phyloP scores from a whole-genome alignment of 2,888 invertebrate species.

The Timema cristinae region DNA sequence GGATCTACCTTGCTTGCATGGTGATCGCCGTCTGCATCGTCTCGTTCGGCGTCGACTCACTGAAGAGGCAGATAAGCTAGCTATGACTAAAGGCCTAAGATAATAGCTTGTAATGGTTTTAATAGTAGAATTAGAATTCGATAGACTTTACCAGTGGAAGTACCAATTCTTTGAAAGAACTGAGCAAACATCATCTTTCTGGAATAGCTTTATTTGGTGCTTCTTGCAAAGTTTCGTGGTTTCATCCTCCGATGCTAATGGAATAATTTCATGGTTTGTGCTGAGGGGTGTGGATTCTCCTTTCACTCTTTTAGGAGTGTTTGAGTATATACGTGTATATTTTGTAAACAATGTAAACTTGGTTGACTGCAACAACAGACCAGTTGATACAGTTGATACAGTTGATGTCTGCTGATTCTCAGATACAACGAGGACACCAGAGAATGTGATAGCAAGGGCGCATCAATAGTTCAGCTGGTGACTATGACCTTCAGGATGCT shows the following conservation, averaged over 20 bases:
- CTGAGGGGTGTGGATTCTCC: too few relatives aligned
- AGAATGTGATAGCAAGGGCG: constrained; percentile 42
- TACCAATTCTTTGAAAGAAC: too few relatives aligned
- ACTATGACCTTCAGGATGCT: constrained; percentile 56
- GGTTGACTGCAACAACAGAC: too few relatives aligned
- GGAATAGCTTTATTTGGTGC: too few relatives aligned
- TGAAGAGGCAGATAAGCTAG: constrained; percentile 48
- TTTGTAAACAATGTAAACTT: too few relatives aligned
- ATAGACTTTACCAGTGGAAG: neutral
- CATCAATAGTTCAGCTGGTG: constrained; percentile 48
- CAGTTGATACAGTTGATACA: too few relatives aligned
- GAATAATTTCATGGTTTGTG: too few relatives aligned
- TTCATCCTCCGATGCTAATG: too few relatives aligned
- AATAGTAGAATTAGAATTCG: neutral
- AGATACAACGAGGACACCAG: constrained; percentile 49
- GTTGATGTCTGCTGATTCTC: constrained; percentile 14
- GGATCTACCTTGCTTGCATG: constrained; percentile 60
- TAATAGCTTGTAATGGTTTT: neutral
- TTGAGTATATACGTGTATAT: too few relatives aligned
- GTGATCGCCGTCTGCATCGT: constrained; percentile 57
- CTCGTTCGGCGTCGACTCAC: constrained; percentile 58
- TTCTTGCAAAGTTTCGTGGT: too few relatives aligned
- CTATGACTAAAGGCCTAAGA: neutral
- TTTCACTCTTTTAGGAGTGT: too few relatives aligned
- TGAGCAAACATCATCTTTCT: too few relatives aligned